Conservation (phyloP, 2,888 invertebrate genomes). For the Hoplodrina blanda region DNA sequence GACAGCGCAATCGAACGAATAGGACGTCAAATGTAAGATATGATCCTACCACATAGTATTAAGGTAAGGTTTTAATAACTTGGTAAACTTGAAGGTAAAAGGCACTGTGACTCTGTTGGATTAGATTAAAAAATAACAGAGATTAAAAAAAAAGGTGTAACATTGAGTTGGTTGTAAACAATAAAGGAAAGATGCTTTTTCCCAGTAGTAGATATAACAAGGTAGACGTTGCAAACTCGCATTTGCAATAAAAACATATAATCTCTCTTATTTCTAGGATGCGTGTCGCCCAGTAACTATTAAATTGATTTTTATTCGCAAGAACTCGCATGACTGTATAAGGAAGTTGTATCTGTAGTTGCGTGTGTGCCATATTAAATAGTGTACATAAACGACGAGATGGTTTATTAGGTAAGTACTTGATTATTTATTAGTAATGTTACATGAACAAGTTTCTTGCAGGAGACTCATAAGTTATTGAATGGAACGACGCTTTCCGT, state of each 20-base stretch:
- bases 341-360: constrained; percentile 23
- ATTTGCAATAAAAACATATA: constrained; percentile 5
- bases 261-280: constrained; percentile 10
- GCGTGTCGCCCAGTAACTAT: constrained; percentile 11
- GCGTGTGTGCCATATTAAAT: constrained; percentile 31
- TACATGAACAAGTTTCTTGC: constrained; percentile 9
- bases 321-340: constrained; percentile 24
- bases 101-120: too few species aligned
- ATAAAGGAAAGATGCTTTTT: not conserved
- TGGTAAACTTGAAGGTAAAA: too few species aligned
- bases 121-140: not conserved
- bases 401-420: constrained; percentile 34
- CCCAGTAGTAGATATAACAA: not conserved
- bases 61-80: too few species aligned
- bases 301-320: constrained; percentile 36
- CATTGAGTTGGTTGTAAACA: too few species aligned
- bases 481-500: constrained; percentile 12
- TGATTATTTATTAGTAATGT: constrained; percentile 17
- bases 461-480: constrained; percentile 5
- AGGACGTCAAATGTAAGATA: too few species aligned
- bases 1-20: not conserved
- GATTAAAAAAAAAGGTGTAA: too few species aligned
- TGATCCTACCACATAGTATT: too few species aligned
- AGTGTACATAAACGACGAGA: constrained; percentile 9
- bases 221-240: constrained; percentile 2